Conservation (phyloP, 2,113 vertebrate genomes). For the Meles meles region DNA sequence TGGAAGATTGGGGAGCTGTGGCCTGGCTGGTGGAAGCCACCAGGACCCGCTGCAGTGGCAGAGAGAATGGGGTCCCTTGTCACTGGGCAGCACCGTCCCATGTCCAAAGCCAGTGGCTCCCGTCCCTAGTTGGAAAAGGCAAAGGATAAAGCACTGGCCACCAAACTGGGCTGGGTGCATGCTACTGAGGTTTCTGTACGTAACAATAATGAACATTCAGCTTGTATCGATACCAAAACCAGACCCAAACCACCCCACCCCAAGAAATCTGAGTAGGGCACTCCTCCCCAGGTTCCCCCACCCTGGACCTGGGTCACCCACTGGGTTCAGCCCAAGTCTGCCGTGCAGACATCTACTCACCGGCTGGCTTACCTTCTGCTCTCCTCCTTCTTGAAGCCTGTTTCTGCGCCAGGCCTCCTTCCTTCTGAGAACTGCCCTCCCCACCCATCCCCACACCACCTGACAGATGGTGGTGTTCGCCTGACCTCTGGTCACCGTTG, state of each 20-base stretch:
- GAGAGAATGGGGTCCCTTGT: neutral
- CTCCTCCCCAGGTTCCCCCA: accelerated
- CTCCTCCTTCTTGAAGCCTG: neutral
- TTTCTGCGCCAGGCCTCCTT: neutral
- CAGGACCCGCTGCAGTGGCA: neutral
- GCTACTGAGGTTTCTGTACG: neutral
- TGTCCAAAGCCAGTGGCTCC: neutral
- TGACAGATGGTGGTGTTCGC: neutral
- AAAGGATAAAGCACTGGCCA: neutral
- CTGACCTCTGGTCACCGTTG: neutral
- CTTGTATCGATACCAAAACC: neutral
- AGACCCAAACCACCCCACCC: neutral
- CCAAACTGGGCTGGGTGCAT: neutral
- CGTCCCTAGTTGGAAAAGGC: neutral
- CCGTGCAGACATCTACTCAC: neutral
- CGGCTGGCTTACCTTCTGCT: neutral
- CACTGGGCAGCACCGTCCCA: accelerated
- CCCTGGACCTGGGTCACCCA: neutral
- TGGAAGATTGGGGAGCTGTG: accelerated
- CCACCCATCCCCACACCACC: accelerated
- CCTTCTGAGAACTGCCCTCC: neutral
- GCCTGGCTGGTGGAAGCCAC: neutral
- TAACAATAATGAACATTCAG: neutral
- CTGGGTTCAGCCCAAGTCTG: neutral
- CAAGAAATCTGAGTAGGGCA: neutral